Percentiles rank a stretch among this genome's conserved stretches.
These are phyloP conservation scores for Chelonus insularis DNA, from an alignment of 1,140 invertebrate species.

Conservation along the genomic window DNA sequence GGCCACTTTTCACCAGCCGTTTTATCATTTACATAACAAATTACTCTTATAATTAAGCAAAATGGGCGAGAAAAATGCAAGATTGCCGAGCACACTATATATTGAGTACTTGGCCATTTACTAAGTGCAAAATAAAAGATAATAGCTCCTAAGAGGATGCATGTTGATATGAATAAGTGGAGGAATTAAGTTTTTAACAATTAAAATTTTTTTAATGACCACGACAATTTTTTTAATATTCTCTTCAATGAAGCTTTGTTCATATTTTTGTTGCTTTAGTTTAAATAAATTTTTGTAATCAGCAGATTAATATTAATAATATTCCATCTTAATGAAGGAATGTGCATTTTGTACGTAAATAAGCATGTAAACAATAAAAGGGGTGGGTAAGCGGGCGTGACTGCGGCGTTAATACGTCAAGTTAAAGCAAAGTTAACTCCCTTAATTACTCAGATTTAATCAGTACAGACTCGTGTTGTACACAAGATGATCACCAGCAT, in stretches of 20 bases:
- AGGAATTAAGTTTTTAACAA: no score
- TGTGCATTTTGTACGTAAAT: conserved; percentile 32
- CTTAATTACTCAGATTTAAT: conserved; percentile 56
- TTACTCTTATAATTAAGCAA: conserved; percentile 35
- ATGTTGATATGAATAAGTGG: not conserved
- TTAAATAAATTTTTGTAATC: no score
- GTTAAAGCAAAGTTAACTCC: conserved; percentile 60
- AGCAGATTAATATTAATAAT: no score
- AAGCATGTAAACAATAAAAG: conserved; percentile 54
- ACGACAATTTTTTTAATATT: no score
- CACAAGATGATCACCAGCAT: conserved; percentile 9
- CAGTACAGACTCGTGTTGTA: conserved; percentile 17
- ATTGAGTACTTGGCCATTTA: no score
- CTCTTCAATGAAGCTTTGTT: no score
- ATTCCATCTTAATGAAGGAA: conserved; percentile 15
- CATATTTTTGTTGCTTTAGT: no score
- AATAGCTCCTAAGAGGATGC: not conserved
- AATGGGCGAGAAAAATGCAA: conserved; percentile 1
- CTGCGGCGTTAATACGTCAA: conserved; percentile 55
- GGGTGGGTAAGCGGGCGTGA: conserved; percentile 60
- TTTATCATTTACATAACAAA: conserved; percentile 37
- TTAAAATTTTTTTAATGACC: no score
- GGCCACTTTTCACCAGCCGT: conserved; percentile 34
- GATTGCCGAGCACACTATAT: not conserved
- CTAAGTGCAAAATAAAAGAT: no score